Conservation (phyloP, 2,797 vertebrate species). For the Dermochelys coriacea region DNA sequence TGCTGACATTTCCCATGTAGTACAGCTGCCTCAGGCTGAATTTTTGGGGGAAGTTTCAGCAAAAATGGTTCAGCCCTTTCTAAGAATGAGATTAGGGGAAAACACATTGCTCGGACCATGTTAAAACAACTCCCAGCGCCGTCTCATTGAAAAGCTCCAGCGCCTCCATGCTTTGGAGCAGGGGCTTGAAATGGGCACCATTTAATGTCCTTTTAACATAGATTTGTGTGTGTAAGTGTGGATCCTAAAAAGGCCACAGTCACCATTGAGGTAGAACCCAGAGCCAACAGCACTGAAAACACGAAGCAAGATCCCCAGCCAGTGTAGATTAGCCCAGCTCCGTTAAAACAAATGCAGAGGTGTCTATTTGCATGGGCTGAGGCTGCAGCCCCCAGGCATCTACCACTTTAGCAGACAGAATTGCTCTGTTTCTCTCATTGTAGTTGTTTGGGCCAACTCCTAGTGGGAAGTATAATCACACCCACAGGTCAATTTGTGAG, state of each 20-base stretch:
- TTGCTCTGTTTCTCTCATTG: not conserved
- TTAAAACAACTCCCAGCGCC: not conserved
- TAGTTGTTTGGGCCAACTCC: not conserved
- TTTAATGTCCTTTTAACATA: not conserved
- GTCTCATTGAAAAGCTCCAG: not conserved
- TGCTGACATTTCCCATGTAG: not conserved
- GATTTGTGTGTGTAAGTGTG: not conserved
- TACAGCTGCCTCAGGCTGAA: not conserved
- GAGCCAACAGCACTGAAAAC: not conserved
- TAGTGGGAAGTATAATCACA: too few species aligned
- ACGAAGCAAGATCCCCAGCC: too few species aligned
- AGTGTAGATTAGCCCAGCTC: too few species aligned
- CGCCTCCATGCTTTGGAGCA: not conserved
- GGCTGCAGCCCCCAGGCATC: not conserved
- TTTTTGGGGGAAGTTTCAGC: not conserved
- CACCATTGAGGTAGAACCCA: too few species aligned
- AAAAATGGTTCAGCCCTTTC: not conserved
- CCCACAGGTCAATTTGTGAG: not conserved
- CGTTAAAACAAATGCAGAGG: not conserved
- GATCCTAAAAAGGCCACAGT: not conserved
- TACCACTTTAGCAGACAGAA: not conserved
- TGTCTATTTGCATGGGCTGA: accelerated
- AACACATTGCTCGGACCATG: not conserved
- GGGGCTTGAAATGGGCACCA: not conserved
- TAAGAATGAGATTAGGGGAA: not conserved